phyloP scores from a whole-genome alignment of 1,140 invertebrate species.

The Lepidurus apus region DNA sequence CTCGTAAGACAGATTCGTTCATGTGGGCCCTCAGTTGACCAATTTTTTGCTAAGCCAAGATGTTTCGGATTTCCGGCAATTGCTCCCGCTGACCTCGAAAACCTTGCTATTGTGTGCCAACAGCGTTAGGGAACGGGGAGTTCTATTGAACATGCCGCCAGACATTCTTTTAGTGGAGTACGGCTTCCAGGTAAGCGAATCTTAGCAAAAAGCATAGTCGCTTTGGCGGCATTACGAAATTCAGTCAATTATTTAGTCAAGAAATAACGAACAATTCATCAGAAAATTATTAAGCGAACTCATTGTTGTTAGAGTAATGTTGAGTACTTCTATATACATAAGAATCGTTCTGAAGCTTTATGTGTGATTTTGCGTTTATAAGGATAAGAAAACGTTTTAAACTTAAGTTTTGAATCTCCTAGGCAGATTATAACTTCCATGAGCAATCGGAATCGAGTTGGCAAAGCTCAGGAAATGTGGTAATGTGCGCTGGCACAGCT shows the following conservation, averaged over 20 bases:
- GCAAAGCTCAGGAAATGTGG: slow-evolving; percentile 52
- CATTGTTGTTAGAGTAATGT: too few species aligned
- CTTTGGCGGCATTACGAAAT: too few species aligned
- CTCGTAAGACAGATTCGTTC: slow-evolving; percentile 48
- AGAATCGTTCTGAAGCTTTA: too few species aligned
- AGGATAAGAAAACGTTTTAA: too few species aligned
- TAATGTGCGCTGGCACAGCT: slow-evolving; percentile 59
- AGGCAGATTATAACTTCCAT: slow-evolving; percentile 62
- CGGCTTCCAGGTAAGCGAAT: slow-evolving; percentile 52
- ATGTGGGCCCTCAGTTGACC: slow-evolving; percentile 56
- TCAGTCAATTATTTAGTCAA: too few species aligned
- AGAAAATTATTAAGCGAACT: too few species aligned
- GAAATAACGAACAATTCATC: too few species aligned
- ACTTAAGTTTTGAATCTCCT: slow-evolving; percentile 35
- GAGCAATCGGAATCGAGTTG: slow-evolving; percentile 53
- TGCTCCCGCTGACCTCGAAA: slow-evolving; percentile 49
- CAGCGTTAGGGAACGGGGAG: slow-evolving; percentile 45
- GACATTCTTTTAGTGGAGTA: slow-evolving; percentile 60
- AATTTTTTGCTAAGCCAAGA: slow-evolving; percentile 51
- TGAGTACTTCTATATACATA: too few species aligned
- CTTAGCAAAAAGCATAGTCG: background rate
- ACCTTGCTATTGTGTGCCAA: slow-evolving; percentile 57
- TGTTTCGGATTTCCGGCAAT: slow-evolving; percentile 51
- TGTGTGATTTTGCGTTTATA: too few species aligned
- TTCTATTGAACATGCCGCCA: slow-evolving; percentile 49